Conservation (phyloP, 1,140 invertebrate genomes). For the Venturia canescens region DNA sequence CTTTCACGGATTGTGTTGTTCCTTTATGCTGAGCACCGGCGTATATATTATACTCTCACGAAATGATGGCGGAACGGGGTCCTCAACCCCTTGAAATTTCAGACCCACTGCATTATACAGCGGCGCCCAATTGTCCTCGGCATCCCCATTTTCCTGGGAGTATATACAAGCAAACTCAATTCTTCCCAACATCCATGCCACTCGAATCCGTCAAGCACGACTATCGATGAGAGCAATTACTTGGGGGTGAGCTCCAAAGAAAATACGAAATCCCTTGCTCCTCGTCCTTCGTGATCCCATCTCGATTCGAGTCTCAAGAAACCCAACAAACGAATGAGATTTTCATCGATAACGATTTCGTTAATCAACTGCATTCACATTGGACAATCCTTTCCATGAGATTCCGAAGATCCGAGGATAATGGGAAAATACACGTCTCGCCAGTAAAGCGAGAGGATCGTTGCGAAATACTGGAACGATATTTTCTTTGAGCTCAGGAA, state of each 20-base stretch:
- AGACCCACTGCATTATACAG: neutral
- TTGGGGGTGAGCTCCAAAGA: neutral
- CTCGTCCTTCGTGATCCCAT: neutral
- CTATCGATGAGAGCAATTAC: constrained; percentile 42
- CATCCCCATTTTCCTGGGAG: no score
- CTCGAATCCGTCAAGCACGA: neutral
- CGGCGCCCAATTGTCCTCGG: no score
- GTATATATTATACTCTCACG: constrained; percentile 1
- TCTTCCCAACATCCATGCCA: neutral
- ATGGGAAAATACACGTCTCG: neutral
- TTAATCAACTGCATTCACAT: neutral
- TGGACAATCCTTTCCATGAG: neutral
- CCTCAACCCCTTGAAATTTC: neutral
- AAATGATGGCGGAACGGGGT: constrained; percentile 34
- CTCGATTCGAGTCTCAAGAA: neutral
- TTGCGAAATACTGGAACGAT: no score
- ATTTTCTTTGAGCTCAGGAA: no score
- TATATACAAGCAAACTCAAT: neutral
- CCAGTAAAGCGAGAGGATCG: no score
- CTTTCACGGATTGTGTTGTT: neutral
- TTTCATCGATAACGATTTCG: constrained; percentile 20
- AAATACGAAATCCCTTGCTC: constrained; percentile 8
- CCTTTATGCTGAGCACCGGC: neutral
- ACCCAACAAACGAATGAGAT: neutral
- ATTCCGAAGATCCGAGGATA: neutral